phyloP scores from a whole-genome alignment of 2,888 invertebrate genomes.

The Smittia sp. region DNA sequence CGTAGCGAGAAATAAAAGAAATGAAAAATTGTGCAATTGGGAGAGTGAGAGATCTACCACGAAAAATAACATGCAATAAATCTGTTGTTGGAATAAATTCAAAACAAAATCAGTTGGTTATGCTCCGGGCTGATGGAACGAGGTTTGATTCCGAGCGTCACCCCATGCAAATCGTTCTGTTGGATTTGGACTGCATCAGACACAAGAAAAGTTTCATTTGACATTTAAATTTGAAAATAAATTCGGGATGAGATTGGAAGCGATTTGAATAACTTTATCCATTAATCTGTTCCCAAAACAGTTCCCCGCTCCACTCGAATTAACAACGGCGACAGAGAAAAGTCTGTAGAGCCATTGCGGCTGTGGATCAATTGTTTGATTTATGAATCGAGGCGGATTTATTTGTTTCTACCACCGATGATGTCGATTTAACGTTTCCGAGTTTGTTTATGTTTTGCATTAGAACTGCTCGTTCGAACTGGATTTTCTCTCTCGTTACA shows the following conservation, averaged over 20 bases:
- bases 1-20: slow-evolving; percentile 3
- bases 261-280: neutral
- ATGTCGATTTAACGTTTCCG: neutral
- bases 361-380: slow-evolving; percentile 8
- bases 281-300: too few relatives aligned
- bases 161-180: neutral
- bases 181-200: neutral
- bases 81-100: neutral
- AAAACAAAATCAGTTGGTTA: neutral
- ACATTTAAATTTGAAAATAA: neutral
- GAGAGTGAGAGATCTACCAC: neutral
- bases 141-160: neutral
- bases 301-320: too few relatives aligned
- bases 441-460: neutral
- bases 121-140: neutral
- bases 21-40: slow-evolving; percentile 4
- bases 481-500: neutral
- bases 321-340: neutral
- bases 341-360: neutral
- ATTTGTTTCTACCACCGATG: neutral
- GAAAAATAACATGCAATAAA: slow-evolving; percentile 8
- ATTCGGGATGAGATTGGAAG: neutral
- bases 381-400: slow-evolving; percentile 4
- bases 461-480: neutral
- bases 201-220: neutral